These are phyloP conservation scores for Lepus timidus DNA, from an alignment of 2,113 vertebrate genomes.

Conservation along the genomic window DNA sequence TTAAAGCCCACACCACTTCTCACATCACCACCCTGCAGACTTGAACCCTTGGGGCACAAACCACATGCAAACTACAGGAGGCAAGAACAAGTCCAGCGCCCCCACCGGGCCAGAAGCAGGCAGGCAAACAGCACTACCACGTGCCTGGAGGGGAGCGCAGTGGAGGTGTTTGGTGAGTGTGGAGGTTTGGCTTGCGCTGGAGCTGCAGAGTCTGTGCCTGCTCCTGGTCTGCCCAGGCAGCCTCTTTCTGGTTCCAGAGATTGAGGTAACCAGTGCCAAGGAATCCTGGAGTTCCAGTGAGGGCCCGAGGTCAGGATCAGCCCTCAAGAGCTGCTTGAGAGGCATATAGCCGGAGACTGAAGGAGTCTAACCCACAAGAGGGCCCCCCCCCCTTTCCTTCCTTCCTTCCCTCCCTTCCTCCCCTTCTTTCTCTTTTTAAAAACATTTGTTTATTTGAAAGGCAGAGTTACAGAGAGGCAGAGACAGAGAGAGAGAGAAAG, in stretches of 20 bases:
- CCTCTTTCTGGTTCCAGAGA: neutral
- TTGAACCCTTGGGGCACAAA: no score
- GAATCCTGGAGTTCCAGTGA: neutral
- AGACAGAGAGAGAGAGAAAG: no score
- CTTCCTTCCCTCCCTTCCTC: no score
- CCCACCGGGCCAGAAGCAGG: neutral
- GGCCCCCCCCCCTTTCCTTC: no score
- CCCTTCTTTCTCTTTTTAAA: neutral
- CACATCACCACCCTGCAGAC: no score
- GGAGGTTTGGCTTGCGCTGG: neutral
- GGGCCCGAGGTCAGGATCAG: neutral
- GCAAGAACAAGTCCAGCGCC: neutral
- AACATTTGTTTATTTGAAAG: no score
- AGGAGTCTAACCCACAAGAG: neutral
- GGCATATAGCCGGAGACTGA: neutral
- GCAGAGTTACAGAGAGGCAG: no score
- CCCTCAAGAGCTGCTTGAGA: neutral
- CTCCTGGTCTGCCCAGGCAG: neutral
- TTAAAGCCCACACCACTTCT: no score
- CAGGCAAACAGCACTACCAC: no score
- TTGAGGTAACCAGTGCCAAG: neutral
- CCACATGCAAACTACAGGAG: no score
- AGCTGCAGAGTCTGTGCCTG: neutral
- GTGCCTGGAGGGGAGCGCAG: accelerated
- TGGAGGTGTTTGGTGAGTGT: no score